Conservation (phyloP, 2,113 vertebrate genomes). For the Aspidoscelis tigris region DNA sequence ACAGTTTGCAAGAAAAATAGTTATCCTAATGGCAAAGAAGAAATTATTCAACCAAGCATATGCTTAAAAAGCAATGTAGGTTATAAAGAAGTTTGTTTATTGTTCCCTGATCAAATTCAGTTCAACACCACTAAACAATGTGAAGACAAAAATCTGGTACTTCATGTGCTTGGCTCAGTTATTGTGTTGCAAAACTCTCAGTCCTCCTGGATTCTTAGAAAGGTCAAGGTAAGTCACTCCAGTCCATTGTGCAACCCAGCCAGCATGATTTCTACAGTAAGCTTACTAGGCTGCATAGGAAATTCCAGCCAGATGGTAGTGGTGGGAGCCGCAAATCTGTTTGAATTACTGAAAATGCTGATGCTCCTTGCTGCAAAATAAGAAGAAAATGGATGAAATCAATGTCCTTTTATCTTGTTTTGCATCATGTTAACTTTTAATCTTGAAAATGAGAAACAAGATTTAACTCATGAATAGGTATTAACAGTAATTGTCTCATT, state of each 20-base stretch:
- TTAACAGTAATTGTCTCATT: conserved; percentile 53
- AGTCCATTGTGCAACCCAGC: conserved; percentile 54
- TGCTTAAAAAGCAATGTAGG: conserved; percentile 34
- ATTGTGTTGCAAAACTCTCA: conserved; percentile 57
- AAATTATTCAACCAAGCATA: neutral
- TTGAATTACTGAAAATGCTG: conserved; percentile 55
- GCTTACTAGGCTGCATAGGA: conserved; percentile 60
- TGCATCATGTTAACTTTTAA: conserved; percentile 59
- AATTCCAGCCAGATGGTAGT: conserved; percentile 54
- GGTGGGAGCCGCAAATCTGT: conserved; percentile 47
- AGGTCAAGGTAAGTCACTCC: conserved; percentile 57
- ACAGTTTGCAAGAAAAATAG: neutral
- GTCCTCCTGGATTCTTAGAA: conserved; percentile 61
- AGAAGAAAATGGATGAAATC: conserved; percentile 53
- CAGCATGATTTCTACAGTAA: conserved; percentile 34
- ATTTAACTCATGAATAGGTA: conserved; percentile 48
- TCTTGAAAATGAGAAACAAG: conserved; percentile 65
- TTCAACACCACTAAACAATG: conserved; percentile 30
- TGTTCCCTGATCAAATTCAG: conserved; percentile 42
- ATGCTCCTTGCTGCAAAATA: neutral
- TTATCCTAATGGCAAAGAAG: conserved; percentile 21
- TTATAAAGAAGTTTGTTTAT: conserved; percentile 39
- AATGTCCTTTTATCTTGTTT: conserved; percentile 73
- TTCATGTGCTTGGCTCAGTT: conserved; percentile 56
- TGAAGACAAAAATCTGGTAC: conserved; percentile 48